These are phyloP conservation scores for Peromyscus leucopus DNA, from an alignment of 2,113 vertebrate genomes.

Conservation along the genomic window DNA sequence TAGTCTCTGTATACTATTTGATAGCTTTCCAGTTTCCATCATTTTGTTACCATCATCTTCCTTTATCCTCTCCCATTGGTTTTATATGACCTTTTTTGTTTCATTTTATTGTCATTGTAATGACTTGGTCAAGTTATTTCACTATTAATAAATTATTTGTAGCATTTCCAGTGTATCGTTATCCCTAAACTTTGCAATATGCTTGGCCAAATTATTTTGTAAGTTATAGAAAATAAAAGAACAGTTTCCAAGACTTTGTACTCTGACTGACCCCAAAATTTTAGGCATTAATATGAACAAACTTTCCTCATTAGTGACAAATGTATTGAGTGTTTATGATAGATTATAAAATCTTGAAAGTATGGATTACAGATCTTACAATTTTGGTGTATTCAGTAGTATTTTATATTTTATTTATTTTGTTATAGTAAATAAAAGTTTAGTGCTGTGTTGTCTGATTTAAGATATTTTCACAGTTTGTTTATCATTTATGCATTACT, in stretches of 20 bases:
- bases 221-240: neutral
- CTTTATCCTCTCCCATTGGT: neutral
- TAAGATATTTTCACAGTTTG: conserved; percentile 21
- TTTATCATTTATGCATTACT: conserved; percentile 38
- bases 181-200: neutral
- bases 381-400: conserved; percentile 27
- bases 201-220: conserved; percentile 49
- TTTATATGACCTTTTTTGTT: neutral
- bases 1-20: neutral
- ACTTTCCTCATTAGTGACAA: conserved; percentile 17
- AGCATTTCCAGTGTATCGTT: neutral
- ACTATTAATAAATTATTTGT: conserved; percentile 42
- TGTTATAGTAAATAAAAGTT: conserved; percentile 21
- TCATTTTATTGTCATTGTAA: conserved; percentile 26
- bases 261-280: neutral
- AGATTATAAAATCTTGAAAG: neutral
- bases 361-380: conserved; percentile 3
- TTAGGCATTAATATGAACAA: conserved; percentile 50
- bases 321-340: conserved; percentile 39
- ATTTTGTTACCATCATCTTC: neutral
- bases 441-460: neutral
- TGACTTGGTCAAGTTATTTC: conserved; percentile 41
- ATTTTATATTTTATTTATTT: conserved; percentile 16
- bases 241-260: conserved; percentile 3
- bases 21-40: conserved; percentile 29